Evolutionary conservation across 2,113 vertebrate species (phyloP), one percentile per base, ranked within the genome.

Genomic region (Xenopus borealis): DNA sequence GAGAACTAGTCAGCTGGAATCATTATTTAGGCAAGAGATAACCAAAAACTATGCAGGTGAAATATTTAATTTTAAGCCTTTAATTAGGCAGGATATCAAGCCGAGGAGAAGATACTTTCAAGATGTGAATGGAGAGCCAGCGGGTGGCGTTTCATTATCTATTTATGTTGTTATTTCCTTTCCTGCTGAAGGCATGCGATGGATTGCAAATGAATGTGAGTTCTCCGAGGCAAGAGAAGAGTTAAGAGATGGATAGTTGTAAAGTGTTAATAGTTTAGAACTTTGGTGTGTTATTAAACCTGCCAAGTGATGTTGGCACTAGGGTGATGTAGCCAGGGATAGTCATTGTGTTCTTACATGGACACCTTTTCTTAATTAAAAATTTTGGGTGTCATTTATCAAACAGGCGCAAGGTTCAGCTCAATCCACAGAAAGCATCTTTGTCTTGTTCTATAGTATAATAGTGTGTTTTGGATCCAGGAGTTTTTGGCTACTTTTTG

Each of bases 181-280:
- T n/a, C 12, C 53, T 55, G 53, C 53, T 55, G 3, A 55, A 55
- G 53, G 53, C 53, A n/a, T 17, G 14, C 3, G 17, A 9, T 55
- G 2, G 53, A 55, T 55, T 55, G 53, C 53, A 55, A 16, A 55
- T 55, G 3, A 55, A 55, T n/a, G 17, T 55, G 53, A 16, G 14
- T 27, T 9, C 53, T 17, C 53, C 18, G 16, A 55, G 53, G 53
- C 17, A n/a, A 55, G 7, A 55, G 16, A 55, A 55, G 17, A 55
- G 53, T 55, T 55, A n/a, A 55, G 53, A 55, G 53, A 55, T 55
- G 53, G 53, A 55, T 55, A n/a, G 53, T 55, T 55, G 53, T 3
- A 55, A 55, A 55, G 14, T 55, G 14, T 55, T 16, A 55, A 11
- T 55, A 8, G 18, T 55, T 55, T 55, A n/a, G 17, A 55, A 17